These are phyloP conservation scores for Microdon myrmicae DNA, from an alignment of 2,888 invertebrate species.

Conservation along the genomic window DNA sequence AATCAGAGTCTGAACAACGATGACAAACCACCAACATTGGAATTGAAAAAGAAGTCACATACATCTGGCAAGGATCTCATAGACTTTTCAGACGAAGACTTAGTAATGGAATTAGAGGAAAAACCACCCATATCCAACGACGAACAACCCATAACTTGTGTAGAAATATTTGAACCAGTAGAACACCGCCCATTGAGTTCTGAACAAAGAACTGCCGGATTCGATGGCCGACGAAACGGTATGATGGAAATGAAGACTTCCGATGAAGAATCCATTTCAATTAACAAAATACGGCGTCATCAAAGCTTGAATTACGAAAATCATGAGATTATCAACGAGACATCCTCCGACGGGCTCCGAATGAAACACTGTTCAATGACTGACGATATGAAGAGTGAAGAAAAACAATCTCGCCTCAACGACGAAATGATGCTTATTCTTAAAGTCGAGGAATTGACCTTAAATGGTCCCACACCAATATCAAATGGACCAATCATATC, in stretches of 20 bases:
- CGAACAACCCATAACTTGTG: slow-evolving; percentile 34
- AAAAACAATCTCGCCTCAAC: slow-evolving; percentile 41
- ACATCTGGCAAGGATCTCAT: slow-evolving; percentile 59
- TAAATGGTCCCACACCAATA: slow-evolving; percentile 51
- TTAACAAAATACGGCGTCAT: slow-evolving; percentile 57
- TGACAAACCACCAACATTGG: slow-evolving; percentile 54
- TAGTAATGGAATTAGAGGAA: slow-evolving; percentile 39
- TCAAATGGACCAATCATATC: slow-evolving; percentile 11
- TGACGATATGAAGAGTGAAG: slow-evolving; percentile 52
- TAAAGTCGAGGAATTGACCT: slow-evolving; percentile 60
- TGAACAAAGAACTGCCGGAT: slow-evolving; percentile 62
- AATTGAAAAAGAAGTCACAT: slow-evolving; percentile 18
- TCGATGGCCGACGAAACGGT: slow-evolving; percentile 66
- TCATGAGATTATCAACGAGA: slow-evolving; percentile 63
- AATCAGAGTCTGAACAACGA: slow-evolving; percentile 66
- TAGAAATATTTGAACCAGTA: slow-evolving; percentile 57
- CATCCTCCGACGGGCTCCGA: slow-evolving; percentile 55
- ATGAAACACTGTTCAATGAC: slow-evolving; percentile 49
- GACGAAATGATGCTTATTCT: slow-evolving; percentile 59
- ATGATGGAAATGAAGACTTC: slow-evolving; percentile 59
- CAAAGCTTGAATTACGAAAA: slow-evolving; percentile 66
- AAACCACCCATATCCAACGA: slow-evolving; percentile 22
- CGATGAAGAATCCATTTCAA: slow-evolving; percentile 32
- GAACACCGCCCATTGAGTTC: slow-evolving; percentile 62
- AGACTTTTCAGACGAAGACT: slow-evolving; percentile 63